Evolutionary conservation across 2,888 invertebrate genomes (phyloP), one percentile per base, ranked within the genome.

Genomic region (Cataglyphis altisquamis): DNA sequence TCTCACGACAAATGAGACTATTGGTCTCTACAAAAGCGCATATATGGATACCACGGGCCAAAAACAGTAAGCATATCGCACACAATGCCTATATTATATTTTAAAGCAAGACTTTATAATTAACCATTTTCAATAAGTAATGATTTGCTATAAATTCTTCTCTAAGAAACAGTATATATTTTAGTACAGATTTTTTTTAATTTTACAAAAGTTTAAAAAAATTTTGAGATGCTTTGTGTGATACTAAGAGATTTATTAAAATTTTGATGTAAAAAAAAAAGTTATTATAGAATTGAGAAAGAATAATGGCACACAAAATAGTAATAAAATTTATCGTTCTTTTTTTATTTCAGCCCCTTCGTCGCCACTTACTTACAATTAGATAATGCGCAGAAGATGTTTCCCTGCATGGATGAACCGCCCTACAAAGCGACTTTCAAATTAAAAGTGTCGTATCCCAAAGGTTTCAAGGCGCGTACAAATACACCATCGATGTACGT

Each of bases 361-460:
- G 96, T 97, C 25, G 97, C 96, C 0, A 97, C 97, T 0, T 96
- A 97, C 91, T 95, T 97, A 85, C 95, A 97, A 57, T 97, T 97
- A 0, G 97, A 97, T 93, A 96, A 97, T 91, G 97, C 98, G 0
- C 95, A 97, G n/a, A 96, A 96, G 29, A 95, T 97, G 89, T 98
- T 98, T 93, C 98, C 98, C 0, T 98, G 98, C 91, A 97, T 97
- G 93, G 98, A 98, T 92, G 97, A 97, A 91, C 97, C 98, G 0
- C 96, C 96, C 0, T 97, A 96, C 92, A 98, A 98, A 95, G 97
- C 97, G 0, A 96, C 97, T 0, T 97, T 97, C 91, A 96, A 96
- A 55, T 93, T 96, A 67, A 97, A 95, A 88, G 96, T 96, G 48
- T 96, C 97, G 0, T 95, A 97, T 8, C 96, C 96, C 0, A 95